phyloP scores from a whole-genome alignment of 2,797 vertebrate species.

The Cuniculus paca region DNA sequence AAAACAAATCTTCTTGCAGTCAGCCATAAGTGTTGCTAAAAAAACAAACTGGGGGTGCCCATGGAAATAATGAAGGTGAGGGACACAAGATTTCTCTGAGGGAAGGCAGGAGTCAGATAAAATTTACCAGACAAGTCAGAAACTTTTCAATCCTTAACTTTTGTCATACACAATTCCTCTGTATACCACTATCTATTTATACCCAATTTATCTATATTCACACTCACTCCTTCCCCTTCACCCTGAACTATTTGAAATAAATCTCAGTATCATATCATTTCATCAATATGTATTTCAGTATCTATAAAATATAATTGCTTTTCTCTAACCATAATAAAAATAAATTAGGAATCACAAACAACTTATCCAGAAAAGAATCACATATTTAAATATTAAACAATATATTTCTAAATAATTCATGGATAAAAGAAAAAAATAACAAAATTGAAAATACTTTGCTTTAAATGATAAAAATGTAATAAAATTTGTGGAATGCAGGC shows the following conservation, averaged over 20 bases:
- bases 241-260: constrained; percentile 26
- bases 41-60: neutral
- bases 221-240: neutral
- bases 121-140: neutral
- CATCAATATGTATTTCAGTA: neutral
- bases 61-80: neutral
- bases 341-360: constrained; percentile 2
- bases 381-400: constrained; percentile 54
- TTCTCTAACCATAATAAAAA: constrained; percentile 25
- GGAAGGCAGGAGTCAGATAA: neutral
- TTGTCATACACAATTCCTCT: neutral
- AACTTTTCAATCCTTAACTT: neutral
- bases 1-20: neutral
- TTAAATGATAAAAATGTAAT: neutral
- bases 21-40: neutral
- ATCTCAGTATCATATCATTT: neutral
- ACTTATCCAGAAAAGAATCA: neutral
- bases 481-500: constrained; percentile 20
- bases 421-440: neutral
- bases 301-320: constrained; percentile 33
- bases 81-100: neutral
- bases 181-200: neutral
- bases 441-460: constrained; percentile 35
- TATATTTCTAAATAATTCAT: constrained; percentile 36
- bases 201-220: neutral